phyloP scores from a whole-genome alignment of 2,113 vertebrate species.

The Ellobius talpinus region DNA sequence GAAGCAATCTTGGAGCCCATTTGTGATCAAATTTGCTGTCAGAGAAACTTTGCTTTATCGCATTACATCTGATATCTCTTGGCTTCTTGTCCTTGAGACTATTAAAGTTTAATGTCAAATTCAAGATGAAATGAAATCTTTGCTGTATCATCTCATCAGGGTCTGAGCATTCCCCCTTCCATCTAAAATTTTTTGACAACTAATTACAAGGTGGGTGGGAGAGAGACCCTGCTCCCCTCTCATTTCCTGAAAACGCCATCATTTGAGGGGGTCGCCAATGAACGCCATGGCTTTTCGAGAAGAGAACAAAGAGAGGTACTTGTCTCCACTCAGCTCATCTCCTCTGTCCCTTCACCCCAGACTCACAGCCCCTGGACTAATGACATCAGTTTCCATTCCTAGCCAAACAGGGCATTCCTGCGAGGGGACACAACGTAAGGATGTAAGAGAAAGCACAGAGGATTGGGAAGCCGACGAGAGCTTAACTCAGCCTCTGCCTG shows the following conservation, averaged over 20 bases:
- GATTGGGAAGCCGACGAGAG: not conserved
- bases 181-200: conserved; percentile 86
- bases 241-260: conserved; percentile 68
- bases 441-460: not conserved
- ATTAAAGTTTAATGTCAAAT: conserved; percentile 92
- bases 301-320: not conserved
- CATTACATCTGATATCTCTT: conserved; percentile 91
- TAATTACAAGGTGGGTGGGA: conserved; percentile 81
- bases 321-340: not conserved
- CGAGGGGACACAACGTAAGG: not conserved
- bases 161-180: conserved; percentile 82
- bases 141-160: conserved; percentile 89
- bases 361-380: not conserved
- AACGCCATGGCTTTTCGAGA: not conserved
- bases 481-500: not conserved
- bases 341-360: not conserved
- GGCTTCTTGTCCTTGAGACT: conserved; percentile 92
- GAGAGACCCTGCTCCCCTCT: conserved; percentile 48
- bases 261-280: conserved; percentile 45
- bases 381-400: not conserved
- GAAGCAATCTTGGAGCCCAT: conserved; percentile 91
- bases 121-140: conserved; percentile 90
- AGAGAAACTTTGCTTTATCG: conserved; percentile 92
- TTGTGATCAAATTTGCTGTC: conserved; percentile 93
- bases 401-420: not conserved